phyloP scores from a whole-genome alignment of 2,113 vertebrate species.

The Perca schrenkii region DNA sequence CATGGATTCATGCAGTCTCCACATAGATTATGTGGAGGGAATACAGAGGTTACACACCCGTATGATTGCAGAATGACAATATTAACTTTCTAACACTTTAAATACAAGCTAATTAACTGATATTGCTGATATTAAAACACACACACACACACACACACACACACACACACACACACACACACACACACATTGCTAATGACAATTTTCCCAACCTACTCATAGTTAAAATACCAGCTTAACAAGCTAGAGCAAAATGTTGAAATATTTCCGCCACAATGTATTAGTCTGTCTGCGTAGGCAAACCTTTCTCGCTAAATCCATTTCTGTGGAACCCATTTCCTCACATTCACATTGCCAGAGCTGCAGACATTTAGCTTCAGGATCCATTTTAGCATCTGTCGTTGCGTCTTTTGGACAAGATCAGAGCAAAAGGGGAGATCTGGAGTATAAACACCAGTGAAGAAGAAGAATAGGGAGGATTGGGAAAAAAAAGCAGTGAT shows the following conservation, averaged over 20 bases:
- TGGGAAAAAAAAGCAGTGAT: not conserved
- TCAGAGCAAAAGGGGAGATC: not conserved
- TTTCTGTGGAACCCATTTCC: conserved; percentile 50
- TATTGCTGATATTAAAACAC: not conserved
- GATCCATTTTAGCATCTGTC: not conserved
- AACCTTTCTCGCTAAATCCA: conserved; percentile 30
- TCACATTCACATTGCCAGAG: conserved; percentile 15
- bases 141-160: not conserved
- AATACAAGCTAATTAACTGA: not conserved
- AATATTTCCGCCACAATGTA: conserved; percentile 11
- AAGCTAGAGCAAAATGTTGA: conserved; percentile 7
- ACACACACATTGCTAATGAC: not conserved
- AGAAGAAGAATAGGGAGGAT: conserved; percentile 9
- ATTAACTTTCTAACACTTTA: not conserved
- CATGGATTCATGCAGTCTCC: conserved; percentile 49
- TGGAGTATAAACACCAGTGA: conserved; percentile 9
- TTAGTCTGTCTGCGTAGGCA: conserved; percentile 22
- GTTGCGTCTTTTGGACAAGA: not conserved
- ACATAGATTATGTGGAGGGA: conserved; percentile 29
- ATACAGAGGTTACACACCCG: not conserved
- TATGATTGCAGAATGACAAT: not conserved
- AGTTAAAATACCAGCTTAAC: conserved; percentile 44
- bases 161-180: not conserved
- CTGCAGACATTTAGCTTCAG: conserved; percentile 6
- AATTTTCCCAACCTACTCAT: not conserved